Conservation (phyloP, 2,113 vertebrate genomes). For the Picathartes gymnocephalus region DNA sequence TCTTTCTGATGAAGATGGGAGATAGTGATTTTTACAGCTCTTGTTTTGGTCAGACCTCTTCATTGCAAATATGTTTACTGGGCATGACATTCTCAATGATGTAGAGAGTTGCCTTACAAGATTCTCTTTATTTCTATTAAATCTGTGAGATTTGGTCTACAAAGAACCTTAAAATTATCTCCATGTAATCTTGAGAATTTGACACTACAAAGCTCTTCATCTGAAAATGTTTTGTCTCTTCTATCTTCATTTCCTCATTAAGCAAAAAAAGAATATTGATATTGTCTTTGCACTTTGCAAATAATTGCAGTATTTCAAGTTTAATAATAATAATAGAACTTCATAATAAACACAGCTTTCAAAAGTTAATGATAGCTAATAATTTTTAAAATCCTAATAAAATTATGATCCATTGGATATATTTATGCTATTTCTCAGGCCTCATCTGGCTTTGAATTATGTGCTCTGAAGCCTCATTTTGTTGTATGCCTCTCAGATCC, state of each 20-base stretch:
- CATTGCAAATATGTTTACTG: not conserved
- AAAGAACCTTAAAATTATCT: not conserved
- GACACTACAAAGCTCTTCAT: not conserved
- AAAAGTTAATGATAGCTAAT: not conserved
- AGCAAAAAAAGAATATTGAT: not conserved
- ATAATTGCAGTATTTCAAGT: not conserved
- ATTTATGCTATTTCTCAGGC: not conserved
- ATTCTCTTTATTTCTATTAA: not conserved
- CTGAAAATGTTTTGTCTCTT: not conserved
- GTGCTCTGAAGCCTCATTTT: not conserved
- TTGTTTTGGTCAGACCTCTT: not conserved
- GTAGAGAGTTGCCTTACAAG: not conserved
- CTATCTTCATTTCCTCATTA: not conserved
- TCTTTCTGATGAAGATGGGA: not conserved
- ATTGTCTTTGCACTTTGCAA: not conserved
- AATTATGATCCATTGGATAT: fast-evolving
- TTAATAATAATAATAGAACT: not conserved
- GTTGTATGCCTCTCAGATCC: not conserved
- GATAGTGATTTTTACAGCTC: not conserved
- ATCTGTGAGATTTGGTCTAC: not conserved
- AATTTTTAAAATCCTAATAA: not conserved
- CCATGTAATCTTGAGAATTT: not conserved
- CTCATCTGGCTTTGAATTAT: not conserved
- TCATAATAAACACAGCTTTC: not conserved
- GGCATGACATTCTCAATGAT: not conserved